Conservation (phyloP, 2,888 invertebrate species). For the Stenoptilia bipunctidactyla region DNA sequence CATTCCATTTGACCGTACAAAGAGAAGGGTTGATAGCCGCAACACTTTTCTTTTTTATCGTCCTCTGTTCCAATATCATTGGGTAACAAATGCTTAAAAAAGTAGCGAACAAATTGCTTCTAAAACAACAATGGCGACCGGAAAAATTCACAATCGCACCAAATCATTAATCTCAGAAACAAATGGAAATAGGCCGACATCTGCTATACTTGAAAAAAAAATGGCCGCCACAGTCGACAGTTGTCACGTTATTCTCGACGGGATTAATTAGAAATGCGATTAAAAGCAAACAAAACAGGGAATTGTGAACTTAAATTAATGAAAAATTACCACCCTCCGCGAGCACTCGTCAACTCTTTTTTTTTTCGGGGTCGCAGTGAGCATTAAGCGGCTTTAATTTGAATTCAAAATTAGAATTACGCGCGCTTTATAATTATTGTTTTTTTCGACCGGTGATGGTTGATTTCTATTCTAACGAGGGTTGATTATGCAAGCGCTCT, state of each 20-base stretch:
- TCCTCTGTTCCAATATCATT: slow-evolving; percentile 56
- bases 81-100: slow-evolving; percentile 65
- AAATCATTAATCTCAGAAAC: slow-evolving; percentile 72
- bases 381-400: slow-evolving; percentile 73
- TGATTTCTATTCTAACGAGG: slow-evolving; percentile 60
- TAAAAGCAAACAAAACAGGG: slow-evolving; percentile 72
- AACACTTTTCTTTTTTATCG: slow-evolving; percentile 38
- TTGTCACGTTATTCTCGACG: slow-evolving; percentile 72
- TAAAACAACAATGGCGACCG: slow-evolving; percentile 71
- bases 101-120: slow-evolving; percentile 71
- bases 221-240: slow-evolving; percentile 68
- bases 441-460: slow-evolving; percentile 52
- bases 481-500: slow-evolving; percentile 25
- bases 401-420: slow-evolving; percentile 72
- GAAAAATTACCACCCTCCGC: slow-evolving; percentile 71
- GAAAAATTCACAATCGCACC: slow-evolving; percentile 71
- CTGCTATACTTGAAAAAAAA: slow-evolving; percentile 65
- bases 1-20: too few relatives aligned
- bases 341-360: slow-evolving; percentile 70
- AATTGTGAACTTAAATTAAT: slow-evolving; percentile 73
- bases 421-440: slow-evolving; percentile 71
- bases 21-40: slow-evolving; percentile 6
- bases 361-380: slow-evolving; percentile 68
- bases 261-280: slow-evolving; percentile 73
- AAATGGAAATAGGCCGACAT: slow-evolving; percentile 71